Evolutionary conservation across 2,797 vertebrate genomes (phyloP).

Genomic region (Orientallactaga sibirica): DNA sequence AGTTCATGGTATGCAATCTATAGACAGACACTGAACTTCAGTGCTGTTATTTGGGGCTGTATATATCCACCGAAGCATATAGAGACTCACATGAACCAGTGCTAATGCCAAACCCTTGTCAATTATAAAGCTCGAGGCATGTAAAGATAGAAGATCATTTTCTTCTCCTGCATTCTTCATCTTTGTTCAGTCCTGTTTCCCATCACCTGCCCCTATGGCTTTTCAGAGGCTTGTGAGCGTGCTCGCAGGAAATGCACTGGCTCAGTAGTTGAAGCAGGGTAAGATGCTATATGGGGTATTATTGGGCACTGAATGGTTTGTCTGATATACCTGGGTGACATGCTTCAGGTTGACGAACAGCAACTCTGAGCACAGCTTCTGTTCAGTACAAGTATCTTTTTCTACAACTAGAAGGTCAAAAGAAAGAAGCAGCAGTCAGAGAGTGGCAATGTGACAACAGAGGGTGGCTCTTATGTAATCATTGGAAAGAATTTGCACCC

Average conservation of each 20-base stretch:
- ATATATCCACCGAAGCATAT: conserved; percentile 44
- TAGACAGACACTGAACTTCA: background rate
- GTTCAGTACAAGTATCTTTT: background rate
- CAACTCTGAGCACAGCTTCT: background rate
- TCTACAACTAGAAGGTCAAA: background rate
- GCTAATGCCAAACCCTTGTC: background rate
- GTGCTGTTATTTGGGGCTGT: conserved; percentile 4
- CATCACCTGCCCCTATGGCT: background rate
- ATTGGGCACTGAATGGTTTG: background rate
- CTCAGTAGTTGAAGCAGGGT: background rate
- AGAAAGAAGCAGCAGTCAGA: background rate
- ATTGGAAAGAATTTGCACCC: background rate
- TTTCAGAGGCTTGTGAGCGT: background rate
- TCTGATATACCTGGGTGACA: background rate
- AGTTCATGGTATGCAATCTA: background rate
- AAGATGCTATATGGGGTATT: background rate
- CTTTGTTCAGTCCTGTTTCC: background rate
- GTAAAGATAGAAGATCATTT: conserved; percentile 23
- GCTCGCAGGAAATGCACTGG: background rate
- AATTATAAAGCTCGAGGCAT: background rate
- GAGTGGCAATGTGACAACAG: rapidly evolving
- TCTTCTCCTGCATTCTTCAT: background rate
- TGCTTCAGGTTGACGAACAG: background rate
- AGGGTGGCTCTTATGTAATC: background rate
- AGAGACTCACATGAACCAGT: conserved; percentile 12